Evolutionary conservation across 2,797 vertebrate species (phyloP).

Genomic region (Gymnothorax javanicus): DNA sequence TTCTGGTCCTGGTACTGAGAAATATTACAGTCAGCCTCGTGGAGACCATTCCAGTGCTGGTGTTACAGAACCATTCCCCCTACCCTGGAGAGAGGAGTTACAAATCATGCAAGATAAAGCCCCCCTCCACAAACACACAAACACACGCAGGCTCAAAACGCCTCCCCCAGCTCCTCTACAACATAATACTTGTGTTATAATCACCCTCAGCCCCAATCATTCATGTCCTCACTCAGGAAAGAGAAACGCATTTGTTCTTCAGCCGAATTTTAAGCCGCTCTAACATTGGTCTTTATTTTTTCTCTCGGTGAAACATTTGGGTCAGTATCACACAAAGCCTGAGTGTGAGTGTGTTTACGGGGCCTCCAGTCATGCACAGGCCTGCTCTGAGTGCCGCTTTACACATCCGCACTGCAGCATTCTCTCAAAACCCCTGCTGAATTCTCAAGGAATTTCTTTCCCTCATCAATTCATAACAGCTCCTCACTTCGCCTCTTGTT

Average conservation of each 20-base stretch:
- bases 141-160: background rate
- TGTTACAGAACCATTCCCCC: too few relatives aligned
- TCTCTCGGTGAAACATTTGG: background rate
- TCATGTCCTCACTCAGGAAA: background rate
- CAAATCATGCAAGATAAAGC: background rate
- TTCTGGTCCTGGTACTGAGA: background rate
- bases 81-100: background rate
- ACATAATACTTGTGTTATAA: background rate
- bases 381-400: background rate
- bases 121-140: background rate
- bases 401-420: constrained; percentile 23
- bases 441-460: background rate
- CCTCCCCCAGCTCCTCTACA: background rate
- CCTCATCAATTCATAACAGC: background rate
- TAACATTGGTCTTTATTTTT: background rate
- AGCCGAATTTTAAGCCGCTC: background rate
- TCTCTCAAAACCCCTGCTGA: background rate
- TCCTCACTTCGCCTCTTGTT: background rate
- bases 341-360: background rate
- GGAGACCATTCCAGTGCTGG: background rate
- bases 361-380: too few relatives aligned
- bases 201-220: background rate
- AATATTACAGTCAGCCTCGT: background rate
- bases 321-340: background rate
- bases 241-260: background rate